Percentiles rank a stretch among this genome's conserved stretches.
These are phyloP conservation scores for Chrysocyon brachyurus DNA, from an alignment of 2,797 vertebrate genomes.

Conservation along the genomic window DNA sequence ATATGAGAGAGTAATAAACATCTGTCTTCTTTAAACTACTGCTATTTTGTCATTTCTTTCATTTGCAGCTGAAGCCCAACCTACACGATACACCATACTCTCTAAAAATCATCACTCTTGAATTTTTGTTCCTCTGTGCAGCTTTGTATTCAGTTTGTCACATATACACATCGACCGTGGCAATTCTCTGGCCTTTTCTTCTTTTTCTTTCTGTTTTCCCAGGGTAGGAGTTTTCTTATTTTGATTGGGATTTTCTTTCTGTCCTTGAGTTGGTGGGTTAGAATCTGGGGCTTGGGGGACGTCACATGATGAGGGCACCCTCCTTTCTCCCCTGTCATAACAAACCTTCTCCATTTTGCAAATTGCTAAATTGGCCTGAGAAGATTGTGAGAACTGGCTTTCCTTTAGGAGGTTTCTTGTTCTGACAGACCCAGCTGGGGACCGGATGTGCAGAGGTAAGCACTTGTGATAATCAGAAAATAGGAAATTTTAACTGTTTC, in stretches of 20 bases:
- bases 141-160: background rate
- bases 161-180: no score
- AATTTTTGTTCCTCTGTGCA: background rate
- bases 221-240: background rate
- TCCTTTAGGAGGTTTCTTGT: constrained; percentile 60
- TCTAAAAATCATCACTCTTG: background rate
- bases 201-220: background rate
- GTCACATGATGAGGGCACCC: background rate
- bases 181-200: background rate
- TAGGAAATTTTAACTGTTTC: constrained; percentile 55
- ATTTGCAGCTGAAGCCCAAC: background rate
- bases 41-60: constrained; percentile 1
- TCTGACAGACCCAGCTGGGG: constrained; percentile 48
- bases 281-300: background rate
- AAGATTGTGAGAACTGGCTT: background rate
- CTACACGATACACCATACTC: background rate
- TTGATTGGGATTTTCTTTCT: background rate
- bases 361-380: constrained; percentile 64
- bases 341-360: background rate
- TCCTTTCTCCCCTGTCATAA: background rate
- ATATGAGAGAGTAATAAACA: background rate
- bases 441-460: constrained; percentile 56
- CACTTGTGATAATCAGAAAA: constrained; percentile 61
- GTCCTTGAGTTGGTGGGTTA: background rate
- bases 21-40: background rate